Conservation (phyloP, 2,888 invertebrate genomes). For the Subacronicta megacephala region DNA sequence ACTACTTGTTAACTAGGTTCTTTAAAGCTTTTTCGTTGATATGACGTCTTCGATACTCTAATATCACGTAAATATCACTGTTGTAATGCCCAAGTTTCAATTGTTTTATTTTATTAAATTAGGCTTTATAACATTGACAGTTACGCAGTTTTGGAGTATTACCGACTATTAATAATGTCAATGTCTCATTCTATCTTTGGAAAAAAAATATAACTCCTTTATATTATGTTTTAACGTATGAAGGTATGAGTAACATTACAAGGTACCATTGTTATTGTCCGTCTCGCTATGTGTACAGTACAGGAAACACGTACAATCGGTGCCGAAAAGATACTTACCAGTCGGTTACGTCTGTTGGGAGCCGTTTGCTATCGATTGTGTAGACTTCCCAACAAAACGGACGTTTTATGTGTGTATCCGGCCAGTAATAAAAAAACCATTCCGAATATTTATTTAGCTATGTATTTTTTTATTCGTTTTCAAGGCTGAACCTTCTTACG, state of each 20-base stretch:
- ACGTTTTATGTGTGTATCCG: conserved; percentile 55
- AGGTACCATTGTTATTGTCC: conserved; percentile 52
- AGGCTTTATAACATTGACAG: no score
- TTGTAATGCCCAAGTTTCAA: no score
- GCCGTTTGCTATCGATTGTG: conserved; percentile 38
- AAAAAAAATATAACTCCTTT: conserved; percentile 1
- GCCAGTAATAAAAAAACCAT: conserved; percentile 36
- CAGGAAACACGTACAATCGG: conserved; percentile 65
- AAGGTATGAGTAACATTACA: conserved; percentile 39
- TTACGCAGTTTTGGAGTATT: no score
- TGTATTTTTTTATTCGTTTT: conserved; percentile 33
- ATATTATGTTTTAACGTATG: conserved; percentile 16
- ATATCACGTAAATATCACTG: no score
- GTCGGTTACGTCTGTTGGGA: conserved; percentile 43
- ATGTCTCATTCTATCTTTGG: no score
- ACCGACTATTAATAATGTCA: no score
- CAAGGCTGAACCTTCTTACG: conserved; percentile 6
- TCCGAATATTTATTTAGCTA: conserved; percentile 29
- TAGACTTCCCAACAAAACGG: conserved; percentile 35
- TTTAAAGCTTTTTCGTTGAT: no score
- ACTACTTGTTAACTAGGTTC: no score
- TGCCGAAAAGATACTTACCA: conserved; percentile 62
- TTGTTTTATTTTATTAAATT: no score
- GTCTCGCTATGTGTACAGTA: conserved; percentile 45
- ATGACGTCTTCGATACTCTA: no score